Base-by-base conservation (phyloP, 53 echinoderm and acorn worm species). In the Paracentrotus lividus region DNA sequence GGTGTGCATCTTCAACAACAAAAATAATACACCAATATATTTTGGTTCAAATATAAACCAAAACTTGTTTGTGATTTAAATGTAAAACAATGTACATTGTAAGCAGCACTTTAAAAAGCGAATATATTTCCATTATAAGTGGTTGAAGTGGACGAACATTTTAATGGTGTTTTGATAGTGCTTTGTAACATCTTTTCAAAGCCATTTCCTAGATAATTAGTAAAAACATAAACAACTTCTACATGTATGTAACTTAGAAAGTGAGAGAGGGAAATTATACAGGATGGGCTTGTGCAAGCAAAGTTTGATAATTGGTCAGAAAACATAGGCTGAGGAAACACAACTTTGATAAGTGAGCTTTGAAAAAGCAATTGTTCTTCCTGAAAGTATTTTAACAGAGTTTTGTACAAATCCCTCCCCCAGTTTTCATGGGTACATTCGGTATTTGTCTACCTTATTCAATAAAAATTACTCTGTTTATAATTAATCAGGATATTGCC, bases 251-350 rank as follows among this genome's bases (percentile, higher is more conserved):
- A 47, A 27, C 44, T 26, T 8, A 15, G n/a, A 13, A 57, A 57
- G 21, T 0, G 57, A 57, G 18, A 57, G 0, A 23, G 33, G 81
- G 81, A 81, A 81, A 81, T 81, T 47, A 44, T 81, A 81, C 81
- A 45, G 44, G 49, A 81, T 81, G 33, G 27, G 26, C 24, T 81
- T 81, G n/a, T 10, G 14, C 81, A 81, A 47, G 49, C 49, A 81
- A 45, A 47, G 47, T 26, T 81, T 47, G 81, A 81, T 81, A 81
- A 81, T 47, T 47, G 47, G 26, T 43, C 2, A 0, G 47, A 47
- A 81, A 81, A 81, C 81, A 81, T 81, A 9, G 47, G 23, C 4
- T 26, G 47, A 81, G 81, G 81, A 81, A 81, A 81, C 81, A 2
- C 24, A 81, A 44, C 24, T 44, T 47, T 45, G 81, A 81, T 81